These are phyloP conservation scores for Tragulus kanchil DNA, from an alignment of 2,113 vertebrate genomes.

Conservation along the genomic window DNA sequence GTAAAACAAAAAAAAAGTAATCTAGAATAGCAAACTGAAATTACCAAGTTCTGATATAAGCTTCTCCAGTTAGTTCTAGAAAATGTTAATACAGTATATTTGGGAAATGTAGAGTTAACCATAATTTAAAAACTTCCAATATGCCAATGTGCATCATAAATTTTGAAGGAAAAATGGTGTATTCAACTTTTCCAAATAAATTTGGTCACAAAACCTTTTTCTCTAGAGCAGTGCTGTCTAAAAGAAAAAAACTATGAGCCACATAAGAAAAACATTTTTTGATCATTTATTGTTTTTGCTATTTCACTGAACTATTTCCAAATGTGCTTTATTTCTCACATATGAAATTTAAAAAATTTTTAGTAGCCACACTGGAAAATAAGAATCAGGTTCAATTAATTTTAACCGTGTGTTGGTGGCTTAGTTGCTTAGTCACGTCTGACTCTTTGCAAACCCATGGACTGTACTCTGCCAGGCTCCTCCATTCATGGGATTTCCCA, in stretches of 20 bases:
- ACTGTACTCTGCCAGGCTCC: neutral
- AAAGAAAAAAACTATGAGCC: neutral
- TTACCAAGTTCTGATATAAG: neutral
- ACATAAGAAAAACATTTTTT: neutral
- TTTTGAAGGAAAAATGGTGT: slow-evolving; percentile 37
- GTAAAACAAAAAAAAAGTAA: slow-evolving; percentile 61
- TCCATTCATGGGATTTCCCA: neutral
- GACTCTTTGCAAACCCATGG: neutral
- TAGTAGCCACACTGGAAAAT: slow-evolving; percentile 40
- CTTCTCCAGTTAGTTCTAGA: slow-evolving; percentile 36
- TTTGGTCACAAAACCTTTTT: slow-evolving; percentile 15
- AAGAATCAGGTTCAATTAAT: slow-evolving; percentile 59
- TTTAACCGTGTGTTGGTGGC: neutral
- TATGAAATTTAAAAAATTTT: neutral
- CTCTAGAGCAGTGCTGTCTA: slow-evolving; percentile 20
- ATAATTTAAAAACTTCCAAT: slow-evolving; percentile 29
- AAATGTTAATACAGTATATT: slow-evolving; percentile 45
- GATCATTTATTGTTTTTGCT: neutral
- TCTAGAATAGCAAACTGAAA: slow-evolving; percentile 23
- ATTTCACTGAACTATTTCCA: neutral
- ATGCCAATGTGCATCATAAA: slow-evolving; percentile 22
- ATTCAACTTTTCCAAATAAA: slow-evolving; percentile 58
- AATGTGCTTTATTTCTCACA: neutral
- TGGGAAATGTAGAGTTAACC: slow-evolving; percentile 39
- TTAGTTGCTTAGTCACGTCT: neutral